phyloP scores from a whole-genome alignment of 2,888 invertebrate species.

The Tenthredo livida region DNA sequence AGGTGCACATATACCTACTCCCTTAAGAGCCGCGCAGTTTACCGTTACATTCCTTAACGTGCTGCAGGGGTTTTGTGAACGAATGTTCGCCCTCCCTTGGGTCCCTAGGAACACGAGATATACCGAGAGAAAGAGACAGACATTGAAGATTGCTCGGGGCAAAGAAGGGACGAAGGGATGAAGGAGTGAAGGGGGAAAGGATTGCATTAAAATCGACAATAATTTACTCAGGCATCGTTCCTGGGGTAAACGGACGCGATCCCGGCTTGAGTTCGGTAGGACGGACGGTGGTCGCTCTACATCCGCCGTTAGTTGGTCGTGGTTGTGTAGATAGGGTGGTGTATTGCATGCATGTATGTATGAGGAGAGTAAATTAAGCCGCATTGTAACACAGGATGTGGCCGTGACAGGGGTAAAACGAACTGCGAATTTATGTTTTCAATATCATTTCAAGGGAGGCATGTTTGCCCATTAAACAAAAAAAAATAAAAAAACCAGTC shows the following conservation, averaged over 20 bases:
- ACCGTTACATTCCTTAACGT: slow-evolving; percentile 9
- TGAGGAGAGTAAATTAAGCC: slow-evolving; percentile 66
- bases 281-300: slow-evolving; percentile 41
- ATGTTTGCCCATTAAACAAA: slow-evolving; percentile 47
- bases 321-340: slow-evolving; percentile 52
- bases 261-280: slow-evolving; percentile 32
- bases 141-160: slow-evolving; percentile 22
- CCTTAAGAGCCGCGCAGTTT: slow-evolving; percentile 9
- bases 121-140: slow-evolving; percentile 47
- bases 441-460: slow-evolving; percentile 59
- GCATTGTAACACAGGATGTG: slow-evolving; percentile 55
- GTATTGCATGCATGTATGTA: slow-evolving; percentile 67
- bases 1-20: background rate
- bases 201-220: slow-evolving; percentile 60
- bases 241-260: slow-evolving; percentile 50
- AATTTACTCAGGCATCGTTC: slow-evolving; percentile 55
- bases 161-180: slow-evolving; percentile 7
- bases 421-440: slow-evolving; percentile 66
- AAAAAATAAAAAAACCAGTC: background rate
- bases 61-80: slow-evolving; percentile 17
- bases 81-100: slow-evolving; percentile 8
- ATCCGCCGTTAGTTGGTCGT: slow-evolving; percentile 42
- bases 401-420: slow-evolving; percentile 53
- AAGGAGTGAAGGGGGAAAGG: background rate
- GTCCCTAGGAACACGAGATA: slow-evolving; percentile 26